Conservation (phyloP, 2,113 vertebrate species). For the Oncorhynchus masou region DNA sequence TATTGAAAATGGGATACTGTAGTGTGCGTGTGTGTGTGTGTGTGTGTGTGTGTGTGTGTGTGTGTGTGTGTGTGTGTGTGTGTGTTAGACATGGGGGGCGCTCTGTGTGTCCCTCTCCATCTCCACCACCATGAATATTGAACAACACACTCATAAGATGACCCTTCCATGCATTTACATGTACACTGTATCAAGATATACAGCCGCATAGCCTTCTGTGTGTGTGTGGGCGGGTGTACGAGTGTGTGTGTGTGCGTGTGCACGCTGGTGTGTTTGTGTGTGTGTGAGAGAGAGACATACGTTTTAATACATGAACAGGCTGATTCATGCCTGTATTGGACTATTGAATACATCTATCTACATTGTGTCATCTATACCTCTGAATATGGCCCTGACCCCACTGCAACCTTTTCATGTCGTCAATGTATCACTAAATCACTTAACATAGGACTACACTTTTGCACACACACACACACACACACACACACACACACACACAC, state of each 20-base stretch:
- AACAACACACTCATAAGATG: neutral
- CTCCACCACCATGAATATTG: neutral
- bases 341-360: neutral
- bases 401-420: constrained; percentile 28
- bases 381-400: neutral
- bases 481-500: neutral
- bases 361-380: neutral
- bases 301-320: neutral
- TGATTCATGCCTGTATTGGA: neutral
- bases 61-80: neutral
- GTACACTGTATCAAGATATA: neutral
- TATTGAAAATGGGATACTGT: neutral
- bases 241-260: no score
- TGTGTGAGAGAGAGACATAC: no score
- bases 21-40: constrained; percentile 16
- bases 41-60: constrained; percentile 10
- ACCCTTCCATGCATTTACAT: neutral
- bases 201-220: neutral
- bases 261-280: no score
- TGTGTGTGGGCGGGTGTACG: neutral
- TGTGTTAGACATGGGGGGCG: neutral
- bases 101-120: neutral
- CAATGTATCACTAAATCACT: neutral
- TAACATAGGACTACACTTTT: constrained; percentile 16
- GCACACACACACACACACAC: constrained; percentile 5